Evolutionary conservation across 2,888 invertebrate species (phyloP), one percentile per base, ranked within the genome.

Genomic region (Odontothrips loti): DNA sequence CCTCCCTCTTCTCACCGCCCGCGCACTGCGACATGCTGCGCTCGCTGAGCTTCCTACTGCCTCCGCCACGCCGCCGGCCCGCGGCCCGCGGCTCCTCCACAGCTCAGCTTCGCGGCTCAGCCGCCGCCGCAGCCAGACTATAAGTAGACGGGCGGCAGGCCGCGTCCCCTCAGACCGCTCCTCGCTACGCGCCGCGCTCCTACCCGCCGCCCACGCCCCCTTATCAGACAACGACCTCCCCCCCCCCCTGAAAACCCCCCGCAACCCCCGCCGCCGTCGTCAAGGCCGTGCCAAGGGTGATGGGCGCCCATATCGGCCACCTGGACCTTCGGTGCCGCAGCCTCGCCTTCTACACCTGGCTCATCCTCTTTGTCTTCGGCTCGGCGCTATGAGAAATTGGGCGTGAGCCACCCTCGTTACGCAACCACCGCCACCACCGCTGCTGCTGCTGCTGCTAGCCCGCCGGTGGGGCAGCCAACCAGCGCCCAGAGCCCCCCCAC

Each of bases 301-400:
- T 27, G 58, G 58, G 20, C 58, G 20, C 58, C 58, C 20, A 17
- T 20, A 23, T 75, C 68, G 68, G 68, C 27, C 12, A 27, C 68
- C 68, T 75, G 68, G 68, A 75, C 68, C 68, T 75, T 11, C 68
- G 68, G 23, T 75, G 68, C 68, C 68, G 68, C 23, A 23, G 68
- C 27, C 68, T 75, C 23, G 68, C 68, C 68, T 75, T 75, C 68
- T 75, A 75, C 68, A 12, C 68, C 68, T 75, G 68, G 68, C 68
- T 75, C 68, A 75, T 75, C 68, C 68, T 75, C 68, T 75, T 75
- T 10, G 68, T 75, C 23, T 75, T 75, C 68, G 68, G 68, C 68
- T 75, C 68, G 27, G 68, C 68, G 23, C 68, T 75, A 75, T 75
- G 68, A 75, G 27, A 8, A 27, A 10, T 43, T 6, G 34, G 34